Conservation (phyloP, 1,140 invertebrate species). For the Forficula auricularia region DNA sequence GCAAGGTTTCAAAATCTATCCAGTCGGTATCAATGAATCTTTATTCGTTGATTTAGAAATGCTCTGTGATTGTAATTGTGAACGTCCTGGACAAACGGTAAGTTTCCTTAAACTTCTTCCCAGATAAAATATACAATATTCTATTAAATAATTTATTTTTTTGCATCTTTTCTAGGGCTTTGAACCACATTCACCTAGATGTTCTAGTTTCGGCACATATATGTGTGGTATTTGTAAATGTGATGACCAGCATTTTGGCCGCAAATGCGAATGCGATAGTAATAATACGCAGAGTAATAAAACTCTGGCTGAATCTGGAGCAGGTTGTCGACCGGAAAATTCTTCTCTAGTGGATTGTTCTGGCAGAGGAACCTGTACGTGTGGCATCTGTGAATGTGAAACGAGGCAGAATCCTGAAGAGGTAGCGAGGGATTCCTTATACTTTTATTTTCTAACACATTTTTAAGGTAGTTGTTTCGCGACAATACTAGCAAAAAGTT, state of each 20-base stretch:
- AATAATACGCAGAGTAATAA: background rate
- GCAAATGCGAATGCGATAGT: conserved; percentile 36
- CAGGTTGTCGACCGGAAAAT: conserved; percentile 56
- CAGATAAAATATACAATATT: too few relatives aligned
- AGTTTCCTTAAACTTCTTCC: conserved; percentile 14
- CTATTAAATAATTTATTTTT: too few relatives aligned
- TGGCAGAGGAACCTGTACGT: conserved; percentile 59
- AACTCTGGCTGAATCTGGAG: conserved; percentile 28
- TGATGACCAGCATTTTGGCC: conserved; percentile 56
- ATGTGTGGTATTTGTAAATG: conserved; percentile 84
- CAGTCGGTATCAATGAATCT: conserved; percentile 78
- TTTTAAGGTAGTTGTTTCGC: too few relatives aligned
- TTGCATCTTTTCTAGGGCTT: conserved; percentile 20
- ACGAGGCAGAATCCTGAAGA: conserved; percentile 32
- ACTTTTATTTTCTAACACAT: conserved; percentile 4
- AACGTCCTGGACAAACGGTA: conserved; percentile 38
- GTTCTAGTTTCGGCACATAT: conserved; percentile 44
- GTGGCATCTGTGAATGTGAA: conserved; percentile 62
- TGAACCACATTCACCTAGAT: conserved; percentile 33
- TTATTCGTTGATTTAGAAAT: conserved; percentile 70
- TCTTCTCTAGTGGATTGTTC: conserved; percentile 50
- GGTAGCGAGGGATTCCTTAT: conserved; percentile 22
- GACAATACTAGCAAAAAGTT: too few relatives aligned
- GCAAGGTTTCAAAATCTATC: conserved; percentile 73
- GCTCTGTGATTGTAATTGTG: conserved; percentile 80